Base-by-base conservation (phyloP, 2,888 invertebrate genomes). In the Thera obeliscata region DNA sequence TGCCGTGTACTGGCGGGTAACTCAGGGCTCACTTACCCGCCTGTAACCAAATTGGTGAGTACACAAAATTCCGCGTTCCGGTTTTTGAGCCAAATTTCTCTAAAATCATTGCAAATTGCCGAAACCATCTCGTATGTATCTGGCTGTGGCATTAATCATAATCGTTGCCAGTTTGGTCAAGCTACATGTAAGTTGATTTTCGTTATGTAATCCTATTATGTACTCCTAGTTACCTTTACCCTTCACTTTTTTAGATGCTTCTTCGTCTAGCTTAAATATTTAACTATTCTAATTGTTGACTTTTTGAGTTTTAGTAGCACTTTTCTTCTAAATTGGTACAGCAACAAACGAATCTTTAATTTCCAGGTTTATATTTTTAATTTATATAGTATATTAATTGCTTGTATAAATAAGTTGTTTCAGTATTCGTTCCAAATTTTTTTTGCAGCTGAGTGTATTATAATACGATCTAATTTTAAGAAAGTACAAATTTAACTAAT, bases 111-210 rank as follows among this genome's bases (percentile, higher is more conserved):
- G 64, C 58, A 68, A 71, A 79, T 77, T 66, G 75, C 73, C 73
- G 70, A 76, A 80, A 83, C 48, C 66, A 68, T 66, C 66, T 50
- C 85, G 75, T 83, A 93, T 93, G 93, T 93, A 93, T 89, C 87
- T 93, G 76, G 93, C 93, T 65, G 92, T 93, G 87, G 92, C 93
- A 79, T 78, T 93, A 76, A 92, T 93, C 76, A 91, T 93, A 73
- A 89, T 93, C 64, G 86, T 93, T 74, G 93, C 93, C 71, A 93
- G 93, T 86, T 87, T 93, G 84, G 88, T 93, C 83, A 87, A 89
- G 79, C 80, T 92, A 76, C 90, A 91, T 83, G 93, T 93, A 91
- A 91, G 92, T 91, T 74, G 75, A 72, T 74, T 72, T 70, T 66
- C 62, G 68, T 68, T 71, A 71, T 55, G 8, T 68, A 68, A 67